Percentiles rank a stretch among this genome's conserved stretches.
These are phyloP conservation scores for Lycophotia porphyrea DNA, from an alignment of 2,888 invertebrate species.

Conservation along the genomic window DNA sequence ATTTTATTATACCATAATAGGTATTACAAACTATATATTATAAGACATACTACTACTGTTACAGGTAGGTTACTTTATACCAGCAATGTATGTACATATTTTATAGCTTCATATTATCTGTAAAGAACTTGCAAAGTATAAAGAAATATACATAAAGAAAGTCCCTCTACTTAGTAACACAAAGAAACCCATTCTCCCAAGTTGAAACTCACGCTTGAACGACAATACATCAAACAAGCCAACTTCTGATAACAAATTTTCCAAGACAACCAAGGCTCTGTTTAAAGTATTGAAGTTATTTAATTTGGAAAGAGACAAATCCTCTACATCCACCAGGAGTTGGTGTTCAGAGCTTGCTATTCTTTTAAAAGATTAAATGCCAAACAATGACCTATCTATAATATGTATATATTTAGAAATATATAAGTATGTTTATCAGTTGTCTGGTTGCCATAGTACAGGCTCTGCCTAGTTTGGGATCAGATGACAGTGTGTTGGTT, in stretches of 20 bases:
- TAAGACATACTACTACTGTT: too few relatives aligned
- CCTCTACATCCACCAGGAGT: not conserved
- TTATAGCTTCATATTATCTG: not conserved
- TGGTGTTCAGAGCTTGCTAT: not conserved
- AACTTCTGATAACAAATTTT: constrained; percentile 6
- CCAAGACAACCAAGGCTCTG: not conserved
- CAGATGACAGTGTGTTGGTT: too few relatives aligned
- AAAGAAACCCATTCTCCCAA: constrained; percentile 3
- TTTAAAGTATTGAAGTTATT: not conserved
- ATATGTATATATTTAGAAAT: too few relatives aligned
- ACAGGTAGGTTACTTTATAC: too few relatives aligned
- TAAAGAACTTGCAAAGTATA: not conserved
- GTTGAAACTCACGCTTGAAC: not conserved
- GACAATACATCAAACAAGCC: not conserved
- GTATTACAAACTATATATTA: too few relatives aligned
- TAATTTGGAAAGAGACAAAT: not conserved
- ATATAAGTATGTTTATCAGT: too few relatives aligned
- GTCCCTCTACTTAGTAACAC: not conserved
- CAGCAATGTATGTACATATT: too few relatives aligned
- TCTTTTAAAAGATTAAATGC: not conserved
- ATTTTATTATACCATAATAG: too few relatives aligned
- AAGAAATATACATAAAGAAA: not conserved
- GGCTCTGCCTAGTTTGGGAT: too few relatives aligned
- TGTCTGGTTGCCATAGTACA: too few relatives aligned
- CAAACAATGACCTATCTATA: not conserved